Evolutionary conservation across 2,888 invertebrate genomes (phyloP).

Genomic region (Cephalotes varians): DNA sequence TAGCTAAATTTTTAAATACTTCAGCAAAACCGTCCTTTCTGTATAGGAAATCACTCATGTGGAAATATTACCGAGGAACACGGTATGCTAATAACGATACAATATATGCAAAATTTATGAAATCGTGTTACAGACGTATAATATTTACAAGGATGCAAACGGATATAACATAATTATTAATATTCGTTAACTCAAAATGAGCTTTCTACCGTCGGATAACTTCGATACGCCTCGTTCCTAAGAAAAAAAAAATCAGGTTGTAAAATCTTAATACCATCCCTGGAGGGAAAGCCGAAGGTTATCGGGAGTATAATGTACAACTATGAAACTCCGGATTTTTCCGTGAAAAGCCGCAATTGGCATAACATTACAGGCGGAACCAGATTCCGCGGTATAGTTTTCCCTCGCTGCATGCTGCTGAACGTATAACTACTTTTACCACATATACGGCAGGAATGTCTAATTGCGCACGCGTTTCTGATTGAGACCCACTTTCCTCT

Average conservation of each 20-base stretch:
- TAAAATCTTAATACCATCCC: neutral
- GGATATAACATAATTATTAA: neutral
- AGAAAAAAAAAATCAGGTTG: neutral
- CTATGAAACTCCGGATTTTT: constrained; percentile 7
- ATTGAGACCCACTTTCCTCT: constrained; percentile 53
- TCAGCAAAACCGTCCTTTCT: no score
- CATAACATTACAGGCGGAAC: constrained; percentile 7
- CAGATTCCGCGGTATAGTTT: constrained; percentile 41
- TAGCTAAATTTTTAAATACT: no score
- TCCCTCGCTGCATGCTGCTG: constrained; percentile 20
- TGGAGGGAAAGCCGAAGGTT: neutral
- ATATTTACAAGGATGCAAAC: neutral
- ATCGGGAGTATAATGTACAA: neutral
- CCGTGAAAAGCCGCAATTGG: neutral
- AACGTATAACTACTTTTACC: constrained; percentile 41
- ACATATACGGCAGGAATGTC: constrained; percentile 39
- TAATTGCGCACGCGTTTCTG: constrained; percentile 45
- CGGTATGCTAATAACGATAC: neutral
- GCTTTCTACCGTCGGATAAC: neutral
- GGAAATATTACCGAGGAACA: neutral
- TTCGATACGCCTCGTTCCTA: neutral
- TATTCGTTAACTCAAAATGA: neutral
- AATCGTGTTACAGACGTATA: neutral
- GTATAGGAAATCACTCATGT: neutral
- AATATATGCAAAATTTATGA: neutral